Evolutionary conservation across 2,888 invertebrate genomes (phyloP), one percentile per base, ranked within the genome.

Genomic region (Drosophila suboccidentalis): DNA sequence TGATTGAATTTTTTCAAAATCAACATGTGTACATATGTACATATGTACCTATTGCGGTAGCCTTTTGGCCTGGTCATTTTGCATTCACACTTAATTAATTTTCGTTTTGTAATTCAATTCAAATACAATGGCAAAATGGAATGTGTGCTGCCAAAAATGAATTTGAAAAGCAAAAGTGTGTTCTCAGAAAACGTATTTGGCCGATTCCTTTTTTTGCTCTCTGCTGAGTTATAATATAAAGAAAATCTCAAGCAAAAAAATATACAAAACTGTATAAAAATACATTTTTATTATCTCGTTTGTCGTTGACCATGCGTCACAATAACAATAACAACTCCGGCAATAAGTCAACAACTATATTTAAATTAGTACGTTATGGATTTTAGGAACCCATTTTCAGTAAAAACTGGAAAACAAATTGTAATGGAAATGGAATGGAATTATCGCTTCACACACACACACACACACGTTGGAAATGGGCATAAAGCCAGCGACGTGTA

Each of bases 61-160:
- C 49, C 44, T 55, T 58, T 59, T 66, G 36, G 63, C 44, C 80
- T 85, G 80, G 55, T 69, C 80, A 70, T 71, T 77, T 80, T 77
- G 72, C 67, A 67, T 87, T 87, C 87, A 75, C 71, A 71, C 78
- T 77, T 78, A 83, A 88, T 83, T 83, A 67, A 72, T 71, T 71
- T 74, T 59, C 46, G 68, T 75, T 82, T 82, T 79, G 68, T 85
- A 72, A 73, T 62, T 73, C 59, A 61, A 70, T 57, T 68, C 36
- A 64, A 78, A 83, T 53, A 64, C 70, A 47, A 62, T 76, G 13
- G 44, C 38, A 50, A 59, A 54, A 29, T 66, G 17, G 53, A 72
- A 72, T 77, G 54, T 38, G 39, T 64, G 58, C 61, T 64, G 68
- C 61, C 50, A 60, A 58, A 64, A 57, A 44, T 44, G 19, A 46